phyloP scores from a whole-genome alignment of 1,140 invertebrate genomes.

The Neuroterus valhalla region DNA sequence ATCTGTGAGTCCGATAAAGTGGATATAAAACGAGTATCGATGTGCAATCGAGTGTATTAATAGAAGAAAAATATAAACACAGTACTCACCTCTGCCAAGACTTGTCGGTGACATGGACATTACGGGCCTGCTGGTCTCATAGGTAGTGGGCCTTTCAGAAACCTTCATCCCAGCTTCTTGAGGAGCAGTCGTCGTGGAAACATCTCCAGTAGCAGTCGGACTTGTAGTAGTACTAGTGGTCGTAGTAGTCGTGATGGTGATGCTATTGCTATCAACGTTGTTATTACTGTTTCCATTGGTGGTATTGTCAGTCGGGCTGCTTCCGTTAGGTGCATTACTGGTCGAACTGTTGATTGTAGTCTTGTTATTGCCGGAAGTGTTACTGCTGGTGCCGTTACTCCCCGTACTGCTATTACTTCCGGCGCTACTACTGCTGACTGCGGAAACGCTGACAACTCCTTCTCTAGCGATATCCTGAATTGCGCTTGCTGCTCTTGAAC shows the following conservation, averaged over 20 bases:
- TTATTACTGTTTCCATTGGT: constrained; percentile 41
- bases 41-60: neutral
- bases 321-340: constrained; percentile 38
- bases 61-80: constrained; percentile 9
- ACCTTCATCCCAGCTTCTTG: constrained; percentile 71
- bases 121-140: constrained; percentile 68
- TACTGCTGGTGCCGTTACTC: constrained; percentile 46
- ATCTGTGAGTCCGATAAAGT: no score
- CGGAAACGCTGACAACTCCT: constrained; percentile 79
- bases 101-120: constrained; percentile 83
- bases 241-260: constrained; percentile 61
- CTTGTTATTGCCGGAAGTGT: constrained; percentile 51
- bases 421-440: constrained; percentile 76
- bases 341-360: constrained; percentile 45
- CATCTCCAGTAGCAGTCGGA: constrained; percentile 62
- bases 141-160: constrained; percentile 63
- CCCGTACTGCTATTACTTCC: constrained; percentile 46
- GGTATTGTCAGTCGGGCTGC: constrained; percentile 31
- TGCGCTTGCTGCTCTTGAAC: constrained; percentile 85
- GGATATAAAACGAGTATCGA: no score
- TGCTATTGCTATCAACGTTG: constrained; percentile 58
- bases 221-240: constrained; percentile 66
- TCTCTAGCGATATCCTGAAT: constrained; percentile 84
- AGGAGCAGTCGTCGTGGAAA: constrained; percentile 68
- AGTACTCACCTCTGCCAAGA: constrained; percentile 82